A percentile compares a stretch with the other conserved stretches of the same genome.
These are phyloP conservation scores for Tryphoninae sp. DNA, from an alignment of 2,888 invertebrate genomes.

Conservation along the genomic window DNA sequence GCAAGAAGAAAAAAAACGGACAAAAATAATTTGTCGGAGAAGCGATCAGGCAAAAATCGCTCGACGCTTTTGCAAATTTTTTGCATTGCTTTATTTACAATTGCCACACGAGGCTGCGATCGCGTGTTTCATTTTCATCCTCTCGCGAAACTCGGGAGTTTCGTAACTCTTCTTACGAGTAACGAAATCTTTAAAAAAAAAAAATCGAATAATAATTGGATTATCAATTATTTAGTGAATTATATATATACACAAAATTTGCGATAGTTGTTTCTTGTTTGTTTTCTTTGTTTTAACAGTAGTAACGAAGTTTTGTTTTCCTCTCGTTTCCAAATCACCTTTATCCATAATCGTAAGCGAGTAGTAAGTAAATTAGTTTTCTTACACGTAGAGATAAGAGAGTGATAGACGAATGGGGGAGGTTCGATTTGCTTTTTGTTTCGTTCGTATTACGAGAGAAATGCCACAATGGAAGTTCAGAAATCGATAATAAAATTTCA, in stretches of 20 bases:
- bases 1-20: conserved; percentile 28
- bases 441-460: conserved; percentile 46
- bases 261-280: conserved; percentile 50
- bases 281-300: conserved; percentile 33
- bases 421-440: background rate
- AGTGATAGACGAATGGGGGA: background rate
- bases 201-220: conserved; percentile 31
- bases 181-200: conserved; percentile 20
- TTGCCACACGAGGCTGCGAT: conserved; percentile 31
- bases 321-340: conserved; percentile 52
- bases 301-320: conserved; percentile 50
- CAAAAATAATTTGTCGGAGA: conserved; percentile 33
- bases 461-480: conserved; percentile 57
- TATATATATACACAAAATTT: conserved; percentile 60
- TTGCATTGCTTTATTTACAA: conserved; percentile 44
- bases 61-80: conserved; percentile 25
- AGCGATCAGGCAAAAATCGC: conserved; percentile 50
- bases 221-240: conserved; percentile 57
- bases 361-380: conserved; percentile 44
- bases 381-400: conserved; percentile 28
- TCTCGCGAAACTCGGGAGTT: conserved; percentile 20
- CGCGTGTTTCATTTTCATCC: conserved; percentile 18
- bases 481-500: conserved; percentile 39
- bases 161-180: background rate
- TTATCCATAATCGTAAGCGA: conserved; percentile 43